A percentile compares a stretch with the other conserved stretches of the same genome.
These are phyloP conservation scores for Fragum whitleyi DNA, from an alignment of 2,888 invertebrate species.

Conservation along the genomic window DNA sequence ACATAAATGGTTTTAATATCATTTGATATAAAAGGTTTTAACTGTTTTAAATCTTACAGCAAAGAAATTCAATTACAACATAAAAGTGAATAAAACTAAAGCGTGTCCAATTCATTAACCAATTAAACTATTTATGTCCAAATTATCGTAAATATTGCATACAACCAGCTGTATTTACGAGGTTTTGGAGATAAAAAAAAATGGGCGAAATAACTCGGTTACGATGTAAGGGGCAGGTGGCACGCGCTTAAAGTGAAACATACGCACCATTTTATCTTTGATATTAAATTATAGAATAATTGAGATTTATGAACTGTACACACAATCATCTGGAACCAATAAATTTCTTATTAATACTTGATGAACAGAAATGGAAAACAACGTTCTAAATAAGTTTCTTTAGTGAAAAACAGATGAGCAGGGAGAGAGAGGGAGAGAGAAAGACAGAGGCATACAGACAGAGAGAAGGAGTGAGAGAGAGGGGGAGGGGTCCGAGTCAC, in stretches of 20 bases:
- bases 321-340: constrained; percentile 4
- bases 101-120: not conserved
- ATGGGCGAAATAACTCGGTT: not conserved
- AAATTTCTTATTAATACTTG: constrained; percentile 17
- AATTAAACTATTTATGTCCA: too few relatives aligned
- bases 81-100: not conserved
- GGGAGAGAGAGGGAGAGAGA: too few relatives aligned
- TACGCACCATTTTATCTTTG: not conserved
- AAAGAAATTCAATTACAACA: not conserved
- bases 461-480: too few relatives aligned
- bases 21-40: too few relatives aligned
- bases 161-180: too few relatives aligned
- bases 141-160: too few relatives aligned
- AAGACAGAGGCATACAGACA: too few relatives aligned
- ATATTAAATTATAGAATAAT: constrained; percentile 17
- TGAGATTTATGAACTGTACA: constrained; percentile 9
- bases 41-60: not conserved
- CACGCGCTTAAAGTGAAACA: not conserved
- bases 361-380: not conserved
- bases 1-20: too few relatives aligned
- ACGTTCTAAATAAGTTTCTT: too few relatives aligned
- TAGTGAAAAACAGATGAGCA: too few relatives aligned
- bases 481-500: too few relatives aligned
- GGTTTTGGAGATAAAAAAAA: too few relatives aligned
- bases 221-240: not conserved